phyloP scores from a whole-genome alignment of 2,113 vertebrate genomes.

The Thymallus thymallus region DNA sequence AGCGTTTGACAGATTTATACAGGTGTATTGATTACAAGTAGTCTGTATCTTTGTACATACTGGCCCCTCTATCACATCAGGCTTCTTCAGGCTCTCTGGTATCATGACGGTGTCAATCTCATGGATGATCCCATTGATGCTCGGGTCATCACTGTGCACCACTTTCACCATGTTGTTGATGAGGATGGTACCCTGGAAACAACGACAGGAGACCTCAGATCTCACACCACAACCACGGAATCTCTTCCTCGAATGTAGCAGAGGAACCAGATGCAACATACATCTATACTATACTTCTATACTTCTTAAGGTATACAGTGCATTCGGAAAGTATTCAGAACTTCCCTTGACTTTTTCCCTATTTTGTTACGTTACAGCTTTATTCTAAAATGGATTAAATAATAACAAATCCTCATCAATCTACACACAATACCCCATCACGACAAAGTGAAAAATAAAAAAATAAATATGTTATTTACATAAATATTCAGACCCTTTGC shows the following conservation, averaged over 20 bases:
- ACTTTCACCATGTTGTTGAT: slow-evolving; percentile 82
- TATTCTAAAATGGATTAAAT: too few species aligned
- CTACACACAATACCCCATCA: too few species aligned
- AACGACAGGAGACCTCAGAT: slow-evolving; percentile 29
- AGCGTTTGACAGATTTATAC: too few species aligned
- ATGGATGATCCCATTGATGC: slow-evolving; percentile 86
- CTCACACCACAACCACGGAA: neutral
- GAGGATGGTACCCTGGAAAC: slow-evolving; percentile 71
- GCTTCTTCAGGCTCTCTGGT: slow-evolving; percentile 61
- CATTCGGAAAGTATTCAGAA: too few species aligned
- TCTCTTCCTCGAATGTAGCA: neutral
- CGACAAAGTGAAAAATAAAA: too few species aligned
- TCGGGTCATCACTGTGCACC: slow-evolving; percentile 71
- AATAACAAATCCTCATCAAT: too few species aligned
- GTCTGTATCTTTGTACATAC: slow-evolving; percentile 30
- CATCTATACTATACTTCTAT: too few species aligned
- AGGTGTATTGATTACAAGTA: neutral
- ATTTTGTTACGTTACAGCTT: too few species aligned
- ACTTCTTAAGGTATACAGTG: too few species aligned
- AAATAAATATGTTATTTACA: too few species aligned
- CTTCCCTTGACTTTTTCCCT: too few species aligned
- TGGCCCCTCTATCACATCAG: slow-evolving; percentile 41
- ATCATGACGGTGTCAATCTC: slow-evolving; percentile 79
- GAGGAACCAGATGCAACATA: neutral
- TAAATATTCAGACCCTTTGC: too few species aligned